Evolutionary conservation across 2,113 vertebrate species (phyloP).

Genomic region (Abramis brama): DNA sequence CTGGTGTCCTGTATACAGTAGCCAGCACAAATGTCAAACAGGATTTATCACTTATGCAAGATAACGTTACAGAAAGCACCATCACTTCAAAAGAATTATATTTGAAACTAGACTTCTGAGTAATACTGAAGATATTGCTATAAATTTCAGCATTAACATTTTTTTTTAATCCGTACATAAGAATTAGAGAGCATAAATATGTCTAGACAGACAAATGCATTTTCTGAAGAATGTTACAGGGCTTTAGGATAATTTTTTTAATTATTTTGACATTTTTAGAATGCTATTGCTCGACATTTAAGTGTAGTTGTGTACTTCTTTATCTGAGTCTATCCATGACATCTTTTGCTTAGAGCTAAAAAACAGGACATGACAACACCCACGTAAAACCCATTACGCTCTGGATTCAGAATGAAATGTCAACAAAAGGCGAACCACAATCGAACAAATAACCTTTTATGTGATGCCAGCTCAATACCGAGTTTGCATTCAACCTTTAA

Average conservation of each 20-base stretch:
- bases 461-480: slow-evolving; percentile 39
- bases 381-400: slow-evolving; percentile 59
- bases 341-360: neutral
- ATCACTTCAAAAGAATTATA: no score
- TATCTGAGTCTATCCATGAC: slow-evolving; percentile 21
- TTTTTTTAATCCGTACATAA: neutral
- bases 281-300: slow-evolving; percentile 14
- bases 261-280: slow-evolving; percentile 31
- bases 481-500: slow-evolving; percentile 45
- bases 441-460: slow-evolving; percentile 66
- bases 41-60: no score
- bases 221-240: neutral
- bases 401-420: slow-evolving; percentile 65
- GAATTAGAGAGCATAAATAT: neutral
- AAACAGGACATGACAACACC: slow-evolving; percentile 56
- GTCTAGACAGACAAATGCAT: neutral
- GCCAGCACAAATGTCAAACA: no score
- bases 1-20: no score
- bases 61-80: no score
- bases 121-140: no score
- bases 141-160: no score
- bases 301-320: neutral
- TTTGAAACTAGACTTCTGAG: no score
- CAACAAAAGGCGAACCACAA: slow-evolving; percentile 59
- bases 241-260: neutral